These are phyloP conservation scores for Macrophya annulata DNA, from an alignment of 2,888 invertebrate species.

Conservation along the genomic window DNA sequence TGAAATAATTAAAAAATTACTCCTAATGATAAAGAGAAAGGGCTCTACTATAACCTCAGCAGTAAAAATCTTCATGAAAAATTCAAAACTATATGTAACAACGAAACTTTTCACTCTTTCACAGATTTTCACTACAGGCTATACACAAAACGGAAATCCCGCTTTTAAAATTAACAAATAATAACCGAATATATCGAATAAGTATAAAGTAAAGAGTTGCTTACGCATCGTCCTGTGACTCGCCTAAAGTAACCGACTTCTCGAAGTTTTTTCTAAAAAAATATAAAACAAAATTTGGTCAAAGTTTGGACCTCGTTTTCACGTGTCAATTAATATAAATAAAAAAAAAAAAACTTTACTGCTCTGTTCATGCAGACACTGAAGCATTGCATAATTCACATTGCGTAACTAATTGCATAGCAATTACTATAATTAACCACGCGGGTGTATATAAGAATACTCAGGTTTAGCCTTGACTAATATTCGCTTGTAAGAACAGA, in stretches of 20 bases:
- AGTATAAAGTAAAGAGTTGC: not conserved
- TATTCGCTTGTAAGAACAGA: not conserved
- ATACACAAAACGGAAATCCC: not conserved
- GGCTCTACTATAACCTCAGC: not conserved
- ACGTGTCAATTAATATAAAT: not conserved
- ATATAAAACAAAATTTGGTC: constrained; percentile 16
- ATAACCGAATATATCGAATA: not conserved
- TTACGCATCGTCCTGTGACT: constrained; percentile 35
- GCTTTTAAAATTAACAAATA: not conserved
- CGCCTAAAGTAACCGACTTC: constrained; percentile 45
- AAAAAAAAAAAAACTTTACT: not conserved
- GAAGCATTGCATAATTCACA: not conserved
- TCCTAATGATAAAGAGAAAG: not conserved
- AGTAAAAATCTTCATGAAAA: not conserved
- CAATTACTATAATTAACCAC: constrained; percentile 20
- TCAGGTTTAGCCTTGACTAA: constrained; percentile 25
- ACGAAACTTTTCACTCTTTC: not conserved
- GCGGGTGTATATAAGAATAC: constrained; percentile 11
- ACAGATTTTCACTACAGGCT: not conserved
- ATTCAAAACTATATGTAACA: not conserved
- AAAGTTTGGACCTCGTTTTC: not conserved
- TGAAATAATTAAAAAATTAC: not conserved
- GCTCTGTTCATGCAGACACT: not conserved
- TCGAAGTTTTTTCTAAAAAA: constrained; percentile 28
- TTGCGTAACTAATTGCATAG: constrained; percentile 34